Evolutionary conservation across 2,888 invertebrate species (phyloP), one percentile per base, ranked within the genome.

Genomic region (Polyploca ridens): DNA sequence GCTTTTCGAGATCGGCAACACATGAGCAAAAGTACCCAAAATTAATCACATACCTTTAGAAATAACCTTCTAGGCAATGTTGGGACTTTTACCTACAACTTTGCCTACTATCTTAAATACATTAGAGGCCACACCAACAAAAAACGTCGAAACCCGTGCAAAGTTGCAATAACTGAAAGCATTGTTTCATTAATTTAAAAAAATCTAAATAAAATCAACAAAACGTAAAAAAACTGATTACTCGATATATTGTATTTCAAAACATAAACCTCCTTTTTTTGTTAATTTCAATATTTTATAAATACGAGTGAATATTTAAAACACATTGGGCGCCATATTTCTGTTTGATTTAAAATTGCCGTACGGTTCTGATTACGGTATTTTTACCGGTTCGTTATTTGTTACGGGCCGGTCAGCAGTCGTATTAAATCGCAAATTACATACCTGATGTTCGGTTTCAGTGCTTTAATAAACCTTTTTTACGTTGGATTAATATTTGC

Each of bases 381-480:
- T 54, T 54, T 54, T 54, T 38, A 38, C 16, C 33, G 35, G 38
- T 35, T 16, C 33, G 35, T 69, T 69, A 69, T 72, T 72, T 66
- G 69, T 66, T 65, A 64, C 66, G 57, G 66, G 62, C 46, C 57
- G 61, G 68, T 66, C 16, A 19, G 11, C n/a, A 38, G 63, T 66
- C 66, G 69, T 68, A 76, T 77, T 76, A 78, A 76, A 75, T 76
- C 63, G 69, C 71, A 76, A 78, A 78, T 77, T 76, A 77, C 73
- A 78, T 69, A 61, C 73, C 67, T 72, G 70, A 76, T 77, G 75
- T 65, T 76, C 75, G 75, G 71, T 75, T 77, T 78, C 78, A 76
- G 76, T 66, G 71, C 76, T 76, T 73, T 78, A 78, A 77, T 77
- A 77, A 76, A 78, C 76, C 76, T 77, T 75, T 74, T 76, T 78